Percentiles rank a stretch among this genome's conserved stretches.
Evolutionary conservation across 2,888 invertebrate genomes (phyloP).

Genomic region (Cryptocephalus moraei): DNA sequence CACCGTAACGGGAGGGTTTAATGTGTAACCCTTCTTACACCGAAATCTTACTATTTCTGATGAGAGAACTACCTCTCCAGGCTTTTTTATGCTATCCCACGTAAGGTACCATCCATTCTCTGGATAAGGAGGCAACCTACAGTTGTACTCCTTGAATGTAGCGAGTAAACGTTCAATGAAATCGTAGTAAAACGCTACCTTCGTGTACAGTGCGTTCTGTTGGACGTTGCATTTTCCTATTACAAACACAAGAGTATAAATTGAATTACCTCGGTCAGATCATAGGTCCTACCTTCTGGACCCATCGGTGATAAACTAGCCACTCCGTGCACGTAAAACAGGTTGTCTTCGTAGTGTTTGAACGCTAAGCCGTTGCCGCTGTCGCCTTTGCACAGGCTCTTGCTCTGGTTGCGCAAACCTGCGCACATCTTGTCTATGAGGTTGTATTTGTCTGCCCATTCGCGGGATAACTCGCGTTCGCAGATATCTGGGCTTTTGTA

Average conservation of each 20-base stretch:
- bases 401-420: slow-evolving; percentile 8
- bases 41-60: too few relatives aligned
- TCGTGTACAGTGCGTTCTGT: slow-evolving; percentile 12
- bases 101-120: slow-evolving; percentile 9
- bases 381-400: slow-evolving; percentile 12
- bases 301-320: slow-evolving; percentile 5
- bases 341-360: slow-evolving; percentile 10
- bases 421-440: slow-evolving; percentile 14
- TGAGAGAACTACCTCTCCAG: too few relatives aligned
- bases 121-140: slow-evolving; percentile 10
- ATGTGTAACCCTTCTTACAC: too few relatives aligned
- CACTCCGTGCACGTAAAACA: slow-evolving; percentile 13
- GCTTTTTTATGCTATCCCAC: neutral
- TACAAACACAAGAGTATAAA: too few relatives aligned
- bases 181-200: slow-evolving; percentile 10
- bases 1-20: too few relatives aligned
- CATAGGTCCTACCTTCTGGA: too few relatives aligned
- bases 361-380: slow-evolving; percentile 13
- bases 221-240: slow-evolving; percentile 8
- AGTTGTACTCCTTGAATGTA: slow-evolving; percentile 9
- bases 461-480: slow-evolving; percentile 8
- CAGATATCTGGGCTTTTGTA: slow-evolving; percentile 10
- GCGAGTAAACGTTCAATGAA: slow-evolving; percentile 10
- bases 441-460: slow-evolving; percentile 11
- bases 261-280: too few relatives aligned